Percentiles rank a stretch among this genome's conserved stretches.
phyloP scores from a whole-genome alignment of 2,113 vertebrate genomes.

The Ptilorrhoa leucosticta region DNA sequence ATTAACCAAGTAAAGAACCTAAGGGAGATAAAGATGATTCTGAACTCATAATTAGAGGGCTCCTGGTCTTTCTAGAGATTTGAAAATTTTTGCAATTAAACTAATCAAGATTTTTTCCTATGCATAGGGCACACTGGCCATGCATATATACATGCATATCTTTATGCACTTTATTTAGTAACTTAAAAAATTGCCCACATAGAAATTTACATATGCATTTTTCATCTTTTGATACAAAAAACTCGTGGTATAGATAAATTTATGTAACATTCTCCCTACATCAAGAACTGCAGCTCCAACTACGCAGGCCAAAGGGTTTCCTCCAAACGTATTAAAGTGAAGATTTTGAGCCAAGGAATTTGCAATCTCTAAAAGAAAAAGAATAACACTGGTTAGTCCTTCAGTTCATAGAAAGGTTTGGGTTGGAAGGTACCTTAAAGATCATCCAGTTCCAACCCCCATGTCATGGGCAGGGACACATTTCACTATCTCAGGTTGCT shows the following conservation, averaged over 20 bases:
- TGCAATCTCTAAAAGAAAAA: slow-evolving; percentile 82
- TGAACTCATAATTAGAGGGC: not conserved
- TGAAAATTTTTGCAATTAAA: not conserved
- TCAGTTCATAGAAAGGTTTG: not conserved
- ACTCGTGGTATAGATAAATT: not conserved
- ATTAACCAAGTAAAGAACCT: not conserved
- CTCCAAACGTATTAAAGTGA: slow-evolving; percentile 92
- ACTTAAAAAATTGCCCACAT: not conserved
- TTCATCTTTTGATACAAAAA: not conserved
- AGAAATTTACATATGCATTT: not conserved
- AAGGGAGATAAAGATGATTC: not conserved
- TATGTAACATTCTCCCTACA: slow-evolving; percentile 57
- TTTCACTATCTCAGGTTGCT: not conserved
- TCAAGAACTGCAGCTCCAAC: slow-evolving; percentile 87
- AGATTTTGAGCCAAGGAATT: slow-evolving; percentile 69
- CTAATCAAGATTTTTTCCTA: not conserved
- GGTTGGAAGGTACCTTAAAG: not conserved
- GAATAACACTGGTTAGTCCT: not conserved
- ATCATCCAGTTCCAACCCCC: not conserved
- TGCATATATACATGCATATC: not conserved
- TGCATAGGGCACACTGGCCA: not conserved
- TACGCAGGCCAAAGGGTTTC: slow-evolving; percentile 84
- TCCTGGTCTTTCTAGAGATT: not conserved
- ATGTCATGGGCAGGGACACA: not conserved
- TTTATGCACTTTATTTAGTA: not conserved